Evolutionary conservation across 2,113 vertebrate genomes (phyloP), one percentile per base, ranked within the genome.

Genomic region (Nibea coibor): DNA sequence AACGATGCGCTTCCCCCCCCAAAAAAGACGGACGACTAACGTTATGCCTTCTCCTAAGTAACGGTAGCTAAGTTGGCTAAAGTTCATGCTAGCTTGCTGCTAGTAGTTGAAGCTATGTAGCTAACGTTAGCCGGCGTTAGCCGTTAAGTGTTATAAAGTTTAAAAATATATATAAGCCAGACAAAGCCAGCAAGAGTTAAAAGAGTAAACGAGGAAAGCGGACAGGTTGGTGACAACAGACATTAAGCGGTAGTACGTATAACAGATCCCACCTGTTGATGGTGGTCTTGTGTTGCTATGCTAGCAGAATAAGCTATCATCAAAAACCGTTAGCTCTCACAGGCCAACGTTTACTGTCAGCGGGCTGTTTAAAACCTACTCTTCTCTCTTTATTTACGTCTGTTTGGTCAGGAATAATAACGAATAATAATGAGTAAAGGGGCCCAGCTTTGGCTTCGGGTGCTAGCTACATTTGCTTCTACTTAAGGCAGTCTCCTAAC

Each of bases 211-310:
- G 8, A 3, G 12, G 24, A 35, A 39, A 26, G 51, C 4, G 4
- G 10, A 47, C n/a, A 57, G 19, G 35, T 39, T 48, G 31, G 19
- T 67, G 22, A 6, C 17, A 31, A 3, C 9, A 61, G 15, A 62
- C 57, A 16, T 7, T 0, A 0, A 69, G 2, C 1, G 10, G 22
- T 59, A 35, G n/a, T 10, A 16, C 0, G 8, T 53, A 24, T 56
- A 19, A 14, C 19, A 50, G 39, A 42, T 2, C 15, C 64, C 81
- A 89, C 88, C 66, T 88, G 80, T 86, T 88, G 86, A 86, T 70
- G 26, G 16, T 72, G 31, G 48, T 19, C 56, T 58, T 26, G 3
- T 73, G 56, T 81, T 77, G 67, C 70, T 59, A 65, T 68, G 51
- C 43, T 80, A 83, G 53, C 72, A 77, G 14, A 47, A 19, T 57